phyloP scores from a whole-genome alignment of 2,113 vertebrate genomes.

The Ranitomeya imitator region DNA sequence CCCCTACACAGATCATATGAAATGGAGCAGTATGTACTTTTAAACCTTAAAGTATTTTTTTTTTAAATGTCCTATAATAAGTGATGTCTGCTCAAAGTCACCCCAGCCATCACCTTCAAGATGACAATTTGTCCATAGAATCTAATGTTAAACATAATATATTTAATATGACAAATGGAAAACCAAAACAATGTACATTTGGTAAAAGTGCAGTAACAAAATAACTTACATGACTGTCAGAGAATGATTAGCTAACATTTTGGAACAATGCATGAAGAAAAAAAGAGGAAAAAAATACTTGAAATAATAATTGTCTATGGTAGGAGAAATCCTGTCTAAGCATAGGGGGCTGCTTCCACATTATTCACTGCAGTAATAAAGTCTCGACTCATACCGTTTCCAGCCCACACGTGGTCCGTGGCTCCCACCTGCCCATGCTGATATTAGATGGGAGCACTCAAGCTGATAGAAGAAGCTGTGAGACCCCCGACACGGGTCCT shows the following conservation, averaged over 20 bases:
- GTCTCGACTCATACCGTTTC: background rate
- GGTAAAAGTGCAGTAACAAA: background rate
- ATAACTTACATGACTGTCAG: background rate
- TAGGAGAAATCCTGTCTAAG: background rate
- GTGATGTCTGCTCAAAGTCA: too few relatives aligned
- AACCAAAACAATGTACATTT: background rate
- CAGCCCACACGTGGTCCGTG: background rate
- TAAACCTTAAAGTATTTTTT: too few relatives aligned
- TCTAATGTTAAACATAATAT: background rate
- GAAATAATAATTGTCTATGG: background rate
- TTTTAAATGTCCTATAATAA: too few relatives aligned
- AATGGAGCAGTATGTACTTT: too few relatives aligned
- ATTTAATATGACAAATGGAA: background rate
- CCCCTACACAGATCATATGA: too few relatives aligned
- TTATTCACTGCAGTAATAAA: background rate
- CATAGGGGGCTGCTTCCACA: background rate
- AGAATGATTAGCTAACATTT: background rate
- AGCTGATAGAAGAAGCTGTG: constrained; percentile 13
- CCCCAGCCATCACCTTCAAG: background rate
- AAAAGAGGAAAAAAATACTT: background rate
- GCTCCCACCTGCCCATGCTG: background rate
- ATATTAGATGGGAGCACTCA: background rate
- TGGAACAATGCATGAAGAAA: background rate
- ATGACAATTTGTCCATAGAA: background rate
- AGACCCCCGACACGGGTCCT: background rate